Percentiles rank a stretch among this genome's conserved stretches.
These are phyloP conservation scores for Cephonodes hylas DNA, from an alignment of 2,888 invertebrate genomes.

Conservation along the genomic window DNA sequence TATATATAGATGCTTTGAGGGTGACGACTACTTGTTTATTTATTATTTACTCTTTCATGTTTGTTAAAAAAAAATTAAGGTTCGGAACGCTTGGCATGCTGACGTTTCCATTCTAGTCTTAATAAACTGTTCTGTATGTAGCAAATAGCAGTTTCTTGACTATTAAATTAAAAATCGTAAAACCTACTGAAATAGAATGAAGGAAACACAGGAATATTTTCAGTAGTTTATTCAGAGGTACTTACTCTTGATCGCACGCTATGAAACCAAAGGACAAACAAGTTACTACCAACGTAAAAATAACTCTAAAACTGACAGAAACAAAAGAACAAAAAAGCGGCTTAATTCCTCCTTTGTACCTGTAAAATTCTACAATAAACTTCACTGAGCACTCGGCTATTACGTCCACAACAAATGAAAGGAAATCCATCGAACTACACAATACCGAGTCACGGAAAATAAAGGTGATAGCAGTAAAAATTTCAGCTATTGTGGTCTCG, in stretches of 20 bases:
- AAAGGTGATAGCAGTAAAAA: conserved; percentile 14
- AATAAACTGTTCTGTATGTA: too few species aligned
- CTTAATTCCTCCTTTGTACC: neutral
- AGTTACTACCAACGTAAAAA: neutral
- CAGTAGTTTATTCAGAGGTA: too few species aligned
- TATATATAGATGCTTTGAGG: too few species aligned
- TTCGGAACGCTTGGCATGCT: too few species aligned
- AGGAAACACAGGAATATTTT: too few species aligned
- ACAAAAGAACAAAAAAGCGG: neutral
- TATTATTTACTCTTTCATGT: too few species aligned
- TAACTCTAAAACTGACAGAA: neutral
- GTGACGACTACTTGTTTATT: too few species aligned
- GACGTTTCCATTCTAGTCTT: too few species aligned
- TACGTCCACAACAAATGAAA: conserved; percentile 9
- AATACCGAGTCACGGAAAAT: conserved; percentile 14
- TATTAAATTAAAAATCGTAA: too few species aligned
- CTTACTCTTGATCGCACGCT: neutral
- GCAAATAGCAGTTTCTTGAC: too few species aligned
- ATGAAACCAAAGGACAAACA: neutral
- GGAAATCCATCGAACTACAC: conserved; percentile 14
- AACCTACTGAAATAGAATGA: too few species aligned
- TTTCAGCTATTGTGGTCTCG: conserved; percentile 11
- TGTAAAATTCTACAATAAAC: conserved; percentile 1
- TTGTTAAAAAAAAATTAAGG: too few species aligned
- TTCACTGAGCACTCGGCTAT: conserved; percentile 2